Evolutionary conservation across 2,888 invertebrate genomes (phyloP), one percentile per base, ranked within the genome.

Genomic region (Trachelus tabidus): DNA sequence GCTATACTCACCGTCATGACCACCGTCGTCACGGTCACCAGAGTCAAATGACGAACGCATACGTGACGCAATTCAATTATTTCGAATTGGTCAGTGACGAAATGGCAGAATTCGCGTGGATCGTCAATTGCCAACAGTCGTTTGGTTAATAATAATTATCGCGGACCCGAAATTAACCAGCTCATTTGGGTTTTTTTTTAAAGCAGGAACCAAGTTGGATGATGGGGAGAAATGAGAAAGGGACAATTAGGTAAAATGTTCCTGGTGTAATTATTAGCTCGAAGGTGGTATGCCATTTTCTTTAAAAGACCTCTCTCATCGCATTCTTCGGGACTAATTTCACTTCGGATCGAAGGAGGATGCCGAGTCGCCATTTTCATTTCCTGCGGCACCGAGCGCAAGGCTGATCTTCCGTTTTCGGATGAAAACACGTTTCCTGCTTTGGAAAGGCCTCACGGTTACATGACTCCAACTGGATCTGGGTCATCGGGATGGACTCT

Each of bases 31-130:
- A 71, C 80, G 76, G 77, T 79, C 74, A 75, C 75, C 79, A 80
- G 76, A 83, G 81, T 85, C 84, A 79, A 86, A 85, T 83, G 82
- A 84, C 83, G 79, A 34, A 80, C 82, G 82, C 56, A 56, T 34
- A 23, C 68, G 68, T 11, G 6, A 73, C 35, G 74, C 35, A 23
- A 74, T 74, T 74, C 12, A 74, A 74, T 74, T 34, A 74, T 37
- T 37, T 74, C 34, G 23, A 34, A 69, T 37, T 68, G 34, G 71
- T 69, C 31, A 31, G 31, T 73, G 71, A 34, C 15, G 2, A 71
- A 71, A 34, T 23, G 71, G 11, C 34, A 34, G 31, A 33, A 71
- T 71, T 12, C 31, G 31, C 31, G 31, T 15, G 33, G 6, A 1
- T 23, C 30, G 31, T 31, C 15, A 31, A 71, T 71, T 12, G 12